Evolutionary conservation across 1,140 invertebrate species (phyloP).

Genomic region (Lepeophtheirus salmonis): DNA sequence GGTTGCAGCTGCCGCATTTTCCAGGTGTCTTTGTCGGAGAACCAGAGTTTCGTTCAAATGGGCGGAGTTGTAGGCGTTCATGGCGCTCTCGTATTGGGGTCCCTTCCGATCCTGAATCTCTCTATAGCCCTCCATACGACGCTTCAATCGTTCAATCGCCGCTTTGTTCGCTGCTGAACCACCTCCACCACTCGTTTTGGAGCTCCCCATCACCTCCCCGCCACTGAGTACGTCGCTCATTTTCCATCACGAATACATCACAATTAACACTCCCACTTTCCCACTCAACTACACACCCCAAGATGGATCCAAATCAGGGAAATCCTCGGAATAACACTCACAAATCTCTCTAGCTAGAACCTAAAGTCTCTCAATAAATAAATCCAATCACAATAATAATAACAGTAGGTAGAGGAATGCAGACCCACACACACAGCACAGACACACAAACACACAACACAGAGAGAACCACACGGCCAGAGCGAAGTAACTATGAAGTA

Average conservation of each 20-base stretch:
- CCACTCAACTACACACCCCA: too few species aligned
- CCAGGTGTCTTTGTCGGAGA: constrained; percentile 4
- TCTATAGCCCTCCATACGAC: constrained; percentile 12
- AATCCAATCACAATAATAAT: neutral
- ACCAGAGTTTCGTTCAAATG: constrained; percentile 10
- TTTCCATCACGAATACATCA: neutral
- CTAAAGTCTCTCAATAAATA: too few species aligned
- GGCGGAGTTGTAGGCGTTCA: neutral
- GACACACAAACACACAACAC: neutral
- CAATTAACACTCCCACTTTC: too few species aligned
- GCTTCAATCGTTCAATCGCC: constrained; percentile 11
- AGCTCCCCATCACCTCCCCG: too few species aligned
- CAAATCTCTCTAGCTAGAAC: too few species aligned
- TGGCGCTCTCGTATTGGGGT: constrained; percentile 11
- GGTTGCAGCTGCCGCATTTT: neutral
- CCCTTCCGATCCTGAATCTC: neutral
- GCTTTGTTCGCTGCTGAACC: neutral
- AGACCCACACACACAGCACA: neutral
- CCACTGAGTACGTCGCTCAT: neutral
- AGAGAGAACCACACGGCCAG: neutral
- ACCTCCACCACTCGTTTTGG: neutral
- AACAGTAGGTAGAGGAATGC: neutral
- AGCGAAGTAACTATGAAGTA: neutral
- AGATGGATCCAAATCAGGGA: too few species aligned
- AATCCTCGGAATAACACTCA: too few species aligned